Percentiles rank a stretch among this genome's conserved stretches.
These are phyloP conservation scores for Celastrina argiolus DNA, from an alignment of 2,888 invertebrate genomes.

Conservation along the genomic window DNA sequence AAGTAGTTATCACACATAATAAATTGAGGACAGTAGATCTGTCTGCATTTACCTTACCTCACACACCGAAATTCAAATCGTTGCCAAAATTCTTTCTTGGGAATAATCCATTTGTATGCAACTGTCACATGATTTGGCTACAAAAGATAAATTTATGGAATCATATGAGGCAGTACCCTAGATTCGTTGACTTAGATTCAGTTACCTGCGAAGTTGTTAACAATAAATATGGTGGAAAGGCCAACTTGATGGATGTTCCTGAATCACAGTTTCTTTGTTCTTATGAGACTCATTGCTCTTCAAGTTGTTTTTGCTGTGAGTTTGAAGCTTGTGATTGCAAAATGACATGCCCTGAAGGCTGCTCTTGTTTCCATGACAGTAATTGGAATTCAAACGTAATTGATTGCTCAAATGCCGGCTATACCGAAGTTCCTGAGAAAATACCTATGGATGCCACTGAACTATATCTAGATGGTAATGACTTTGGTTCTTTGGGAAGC, in stretches of 20 bases:
- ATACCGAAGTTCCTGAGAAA: conserved; percentile 84
- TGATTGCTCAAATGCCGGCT: conserved; percentile 86
- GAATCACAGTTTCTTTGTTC: conserved; percentile 88
- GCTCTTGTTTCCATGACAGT: conserved; percentile 90
- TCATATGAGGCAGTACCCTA: conserved; percentile 84
- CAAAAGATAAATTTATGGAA: conserved; percentile 86
- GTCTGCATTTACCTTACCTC: conserved; percentile 82
- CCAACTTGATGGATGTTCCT: conserved; percentile 82
- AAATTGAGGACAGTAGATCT: conserved; percentile 84
- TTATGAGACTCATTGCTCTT: conserved; percentile 89
- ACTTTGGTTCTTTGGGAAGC: conserved; percentile 84
- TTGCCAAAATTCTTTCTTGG: conserved; percentile 88
- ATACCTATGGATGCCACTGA: conserved; percentile 94
- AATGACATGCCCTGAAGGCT: conserved; percentile 91
- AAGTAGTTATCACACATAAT: conserved; percentile 87
- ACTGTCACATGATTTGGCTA: conserved; percentile 93
- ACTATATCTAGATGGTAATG: conserved; percentile 89
- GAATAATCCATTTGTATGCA: conserved; percentile 90
- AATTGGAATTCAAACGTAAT: conserved; percentile 90
- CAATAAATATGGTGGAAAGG: conserved; percentile 80
- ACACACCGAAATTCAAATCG: conserved; percentile 81
- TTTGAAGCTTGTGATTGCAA: conserved; percentile 94
- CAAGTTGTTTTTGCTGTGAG: conserved; percentile 91
- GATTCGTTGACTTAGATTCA: conserved; percentile 85
- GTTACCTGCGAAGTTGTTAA: conserved; percentile 87